phyloP scores from a whole-genome alignment of 2,797 vertebrate genomes.

The Neostethus bicornis region DNA sequence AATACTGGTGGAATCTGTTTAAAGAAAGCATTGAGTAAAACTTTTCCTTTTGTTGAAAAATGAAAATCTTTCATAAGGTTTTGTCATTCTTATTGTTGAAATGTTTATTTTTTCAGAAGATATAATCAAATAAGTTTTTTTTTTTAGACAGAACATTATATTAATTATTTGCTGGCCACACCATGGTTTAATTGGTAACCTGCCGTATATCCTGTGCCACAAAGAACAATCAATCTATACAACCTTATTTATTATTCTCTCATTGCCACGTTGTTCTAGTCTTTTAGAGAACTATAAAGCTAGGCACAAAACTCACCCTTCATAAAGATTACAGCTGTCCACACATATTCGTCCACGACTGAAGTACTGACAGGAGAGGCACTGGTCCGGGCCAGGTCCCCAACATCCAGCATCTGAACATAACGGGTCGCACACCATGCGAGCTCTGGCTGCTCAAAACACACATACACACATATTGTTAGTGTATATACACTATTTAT shows the following conservation, averaged over 20 bases:
- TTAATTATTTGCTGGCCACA: too few relatives aligned
- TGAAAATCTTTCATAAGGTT: too few relatives aligned
- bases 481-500: conserved; percentile 5
- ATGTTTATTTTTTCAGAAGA: too few relatives aligned
- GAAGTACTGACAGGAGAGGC: conserved; percentile 91
- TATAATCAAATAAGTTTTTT: too few relatives aligned
- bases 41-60: too few relatives aligned
- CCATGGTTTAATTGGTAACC: too few relatives aligned
- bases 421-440: conserved; percentile 90
- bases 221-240: too few relatives aligned
- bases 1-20: too few relatives aligned
- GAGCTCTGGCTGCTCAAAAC: conserved; percentile 82
- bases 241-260: neutral
- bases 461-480: conserved; percentile 27
- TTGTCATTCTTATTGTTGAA: too few relatives aligned
- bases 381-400: conserved; percentile 94
- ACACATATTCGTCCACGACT: conserved; percentile 90
- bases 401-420: conserved; percentile 94
- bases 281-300: neutral
- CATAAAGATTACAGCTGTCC: conserved; percentile 90
- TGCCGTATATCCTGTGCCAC: too few relatives aligned
- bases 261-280: neutral
- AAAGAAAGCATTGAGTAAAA: too few relatives aligned
- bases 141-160: too few relatives aligned
- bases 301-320: conserved; percentile 84